Percentiles rank a stretch among this genome's conserved stretches.
These are phyloP conservation scores for Carassius auratus DNA, from an alignment of 2,113 vertebrate species.

Conservation along the genomic window DNA sequence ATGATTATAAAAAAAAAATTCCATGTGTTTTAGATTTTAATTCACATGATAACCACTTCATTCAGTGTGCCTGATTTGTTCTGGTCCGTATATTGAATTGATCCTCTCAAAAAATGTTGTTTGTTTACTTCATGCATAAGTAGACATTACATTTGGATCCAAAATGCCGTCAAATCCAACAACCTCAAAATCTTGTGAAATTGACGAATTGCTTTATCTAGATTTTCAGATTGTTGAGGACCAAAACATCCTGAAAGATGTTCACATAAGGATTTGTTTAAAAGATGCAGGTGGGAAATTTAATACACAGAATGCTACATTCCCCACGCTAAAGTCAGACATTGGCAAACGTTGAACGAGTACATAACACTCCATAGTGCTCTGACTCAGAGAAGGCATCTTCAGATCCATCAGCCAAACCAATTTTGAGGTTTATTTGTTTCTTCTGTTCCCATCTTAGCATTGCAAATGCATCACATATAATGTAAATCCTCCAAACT, in stretches of 20 bases:
- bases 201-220: background rate
- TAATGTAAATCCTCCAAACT: background rate
- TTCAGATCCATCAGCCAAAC: slow-evolving; percentile 31
- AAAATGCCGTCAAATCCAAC: too few species aligned
- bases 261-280: slow-evolving; percentile 20
- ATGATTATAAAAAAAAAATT: background rate
- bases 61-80: background rate
- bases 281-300: slow-evolving; percentile 14
- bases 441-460: background rate
- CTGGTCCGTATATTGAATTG: background rate
- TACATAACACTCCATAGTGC: background rate
- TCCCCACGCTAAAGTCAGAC: background rate
- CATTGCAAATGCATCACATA: background rate
- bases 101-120: background rate
- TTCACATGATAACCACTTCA: background rate
- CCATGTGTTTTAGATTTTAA: background rate
- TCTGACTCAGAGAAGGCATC: slow-evolving; percentile 15
- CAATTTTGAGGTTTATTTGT: background rate
- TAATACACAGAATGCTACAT: background rate
- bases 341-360: background rate
- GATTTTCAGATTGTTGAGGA: background rate
- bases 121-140: too few species aligned
- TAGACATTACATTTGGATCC: too few species aligned
- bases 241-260: slow-evolving; percentile 25
- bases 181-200: background rate